Conservation (phyloP, 2,113 vertebrate genomes). For the Tenrec ecaudatus region DNA sequence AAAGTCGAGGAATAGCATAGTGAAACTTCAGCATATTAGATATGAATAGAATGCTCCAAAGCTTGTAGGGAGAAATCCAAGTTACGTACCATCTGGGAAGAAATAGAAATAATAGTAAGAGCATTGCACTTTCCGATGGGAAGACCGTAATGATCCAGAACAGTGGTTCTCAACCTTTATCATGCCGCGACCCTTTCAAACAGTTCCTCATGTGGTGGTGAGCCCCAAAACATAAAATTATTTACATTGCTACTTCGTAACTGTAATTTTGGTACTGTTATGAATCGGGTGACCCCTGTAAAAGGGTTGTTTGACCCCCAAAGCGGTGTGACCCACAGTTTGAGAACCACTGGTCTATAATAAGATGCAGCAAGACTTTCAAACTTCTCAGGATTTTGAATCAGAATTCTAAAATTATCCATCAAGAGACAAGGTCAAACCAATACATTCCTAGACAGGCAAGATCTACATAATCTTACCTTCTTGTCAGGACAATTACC, state of each 20-base stretch:
- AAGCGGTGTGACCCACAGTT: too few species aligned
- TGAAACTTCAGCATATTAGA: not conserved
- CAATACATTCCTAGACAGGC: not conserved
- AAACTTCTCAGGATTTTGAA: not conserved
- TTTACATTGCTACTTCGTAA: too few species aligned
- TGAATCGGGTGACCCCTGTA: too few species aligned
- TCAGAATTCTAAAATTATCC: not conserved
- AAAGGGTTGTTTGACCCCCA: too few species aligned
- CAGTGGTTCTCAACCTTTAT: too few species aligned
- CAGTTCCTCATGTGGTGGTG: too few species aligned
- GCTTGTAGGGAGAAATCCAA: not conserved
- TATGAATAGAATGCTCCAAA: not conserved
- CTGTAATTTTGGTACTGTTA: too few species aligned
- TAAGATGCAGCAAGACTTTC: not conserved
- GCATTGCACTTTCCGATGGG: not conserved
- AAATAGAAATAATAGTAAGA: not conserved
- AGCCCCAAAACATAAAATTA: too few species aligned
- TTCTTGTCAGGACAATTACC: not conserved
- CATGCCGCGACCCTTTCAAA: too few species aligned
- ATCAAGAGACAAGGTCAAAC: not conserved
- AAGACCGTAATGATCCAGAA: not conserved
- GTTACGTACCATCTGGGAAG: not conserved
- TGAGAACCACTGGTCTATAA: not conserved
- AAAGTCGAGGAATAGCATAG: not conserved
- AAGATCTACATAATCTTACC: not conserved